Evolutionary conservation across 1,140 invertebrate species (phyloP), one percentile per base, ranked within the genome.

Genomic region (Tyrophagus putrescentiae): DNA sequence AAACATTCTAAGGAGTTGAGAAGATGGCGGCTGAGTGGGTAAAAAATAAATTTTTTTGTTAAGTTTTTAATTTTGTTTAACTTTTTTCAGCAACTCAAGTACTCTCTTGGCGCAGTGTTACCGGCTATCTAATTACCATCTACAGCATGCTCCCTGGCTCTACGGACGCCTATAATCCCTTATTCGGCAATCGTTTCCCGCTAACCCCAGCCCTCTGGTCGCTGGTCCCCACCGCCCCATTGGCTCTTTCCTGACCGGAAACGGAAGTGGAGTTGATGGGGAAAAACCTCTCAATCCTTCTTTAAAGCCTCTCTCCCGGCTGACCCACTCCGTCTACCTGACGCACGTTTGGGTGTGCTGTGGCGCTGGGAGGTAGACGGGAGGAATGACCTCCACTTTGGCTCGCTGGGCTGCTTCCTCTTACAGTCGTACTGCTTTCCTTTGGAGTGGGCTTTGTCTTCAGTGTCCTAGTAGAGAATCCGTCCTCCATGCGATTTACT

Each of bases 241-340:
- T 54, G 16, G 31, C 28, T 28, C 9, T 54, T 11, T 54, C 6
- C 6, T 32, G 21, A 23, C 11, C 18, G n/a, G 25, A 21, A 18
- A 27, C 31, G 6, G 23, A 21, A 7, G 6, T 28, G 11, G 25
- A 6, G 6, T 31, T 6, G 45, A 21, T 54, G 7, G 28, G 6
- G 9, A 11, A 23, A 54, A n/a, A 32, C 28, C 28, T 54, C 6
- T 54, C 6, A 11, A 6, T 6, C 18, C 7, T 11, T 9, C 36
- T 5, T 54, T 54, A 32, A 7, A 7, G n/a, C 70, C 69, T 16
- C 28, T 71, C 4, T 64, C 66, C 6, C 62, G 68, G 1, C 62
- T 70, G n/a, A 67, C 70, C 0, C 70, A 68, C 60, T 62, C 64
- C 11, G 63, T 64, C 25, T 71, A 71, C 59, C 58, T 71, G 0